Evolutionary conservation across 2,797 vertebrate species (phyloP), one percentile per base, ranked within the genome.

Genomic region (Sebastes hopkinsi): DNA sequence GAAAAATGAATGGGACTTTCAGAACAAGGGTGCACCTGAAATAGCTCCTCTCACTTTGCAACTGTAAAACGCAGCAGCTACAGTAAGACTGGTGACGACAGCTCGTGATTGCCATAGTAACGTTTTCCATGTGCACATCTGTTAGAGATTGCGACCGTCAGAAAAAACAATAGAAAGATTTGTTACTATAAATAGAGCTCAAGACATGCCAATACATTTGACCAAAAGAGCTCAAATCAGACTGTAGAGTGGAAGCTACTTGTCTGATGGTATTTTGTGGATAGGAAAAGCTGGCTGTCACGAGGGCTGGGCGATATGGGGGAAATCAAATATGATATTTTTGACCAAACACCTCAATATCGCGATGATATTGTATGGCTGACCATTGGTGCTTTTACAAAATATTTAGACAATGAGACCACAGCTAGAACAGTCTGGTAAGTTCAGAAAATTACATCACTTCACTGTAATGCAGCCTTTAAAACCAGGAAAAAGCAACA

Each of bases 141-240:
- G 61, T 72, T 16, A 74, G 52, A 59, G 75, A 80, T 18, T 30
- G 32, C 1, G 13, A 61, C 67, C 56, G 38, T 67, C 36, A 42
- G 34, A 50, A 23, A 34, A 62, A 74, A 59, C 36, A 69, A 20
- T 22, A 59, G 67, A 70, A 75, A 64, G 20, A 69, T 67, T 30
- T 42, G 12, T 38, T 67, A 36, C 60, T 71, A 36, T 59, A 68
- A 81, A 81, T 25, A 67, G 67, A 72, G 42, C 38, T 66, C 34
- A 67, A 22, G 27, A 64, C 56, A 68, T 54, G 20, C 50, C 9
- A 54, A 54, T 65, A 25, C 10, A 30, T 32, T 59, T 55, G 32
- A 75, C 25, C 5, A 29, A 36, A 52, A 4, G 11, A 68, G 64
- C 36, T 66, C 18, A 30, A 50, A 64, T 67, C 55, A 74, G 54